A percentile compares a stretch with the other conserved stretches of the same genome.
Conservation (phyloP, 1,140 invertebrate genomes). For the Leptopilina boulardi region DNA sequence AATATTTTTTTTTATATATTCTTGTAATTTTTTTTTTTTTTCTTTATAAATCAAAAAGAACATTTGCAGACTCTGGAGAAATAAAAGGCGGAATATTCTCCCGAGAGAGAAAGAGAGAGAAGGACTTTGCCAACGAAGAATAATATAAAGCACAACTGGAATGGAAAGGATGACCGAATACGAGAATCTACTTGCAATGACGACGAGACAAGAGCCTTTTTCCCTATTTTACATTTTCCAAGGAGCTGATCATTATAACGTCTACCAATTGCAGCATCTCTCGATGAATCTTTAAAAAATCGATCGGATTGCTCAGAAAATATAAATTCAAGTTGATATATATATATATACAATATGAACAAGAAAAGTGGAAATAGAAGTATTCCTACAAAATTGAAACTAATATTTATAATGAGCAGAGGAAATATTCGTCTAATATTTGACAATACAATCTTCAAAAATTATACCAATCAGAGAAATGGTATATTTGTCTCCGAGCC, state of each 20-base stretch:
- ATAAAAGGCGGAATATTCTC: background rate
- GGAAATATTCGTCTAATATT: too few relatives aligned
- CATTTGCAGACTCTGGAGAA: constrained; percentile 8
- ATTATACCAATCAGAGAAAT: too few relatives aligned
- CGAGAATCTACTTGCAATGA: background rate
- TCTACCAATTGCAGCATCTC: constrained; percentile 13
- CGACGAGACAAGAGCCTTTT: constrained; percentile 1
- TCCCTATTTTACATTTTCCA: constrained; percentile 26
- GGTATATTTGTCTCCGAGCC: too few relatives aligned
- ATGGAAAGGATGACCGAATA: constrained; percentile 30
- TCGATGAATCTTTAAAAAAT: constrained; percentile 4
- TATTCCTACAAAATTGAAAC: background rate
- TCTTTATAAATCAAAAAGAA: background rate
- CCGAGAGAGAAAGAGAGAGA: background rate
- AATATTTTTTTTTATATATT: background rate
- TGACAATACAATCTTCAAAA: too few relatives aligned
- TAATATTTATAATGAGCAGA: too few relatives aligned
- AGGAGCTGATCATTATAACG: constrained; percentile 24
- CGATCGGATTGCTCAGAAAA: constrained; percentile 7
- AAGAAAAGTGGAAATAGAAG: background rate
- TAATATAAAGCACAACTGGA: background rate
- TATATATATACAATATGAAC: too few relatives aligned
- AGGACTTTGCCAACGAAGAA: background rate
- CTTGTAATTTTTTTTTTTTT: background rate
- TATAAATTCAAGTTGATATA: background rate